Evolutionary conservation across 2,797 vertebrate genomes (phyloP).

Genomic region (Poecile montanus): DNA sequence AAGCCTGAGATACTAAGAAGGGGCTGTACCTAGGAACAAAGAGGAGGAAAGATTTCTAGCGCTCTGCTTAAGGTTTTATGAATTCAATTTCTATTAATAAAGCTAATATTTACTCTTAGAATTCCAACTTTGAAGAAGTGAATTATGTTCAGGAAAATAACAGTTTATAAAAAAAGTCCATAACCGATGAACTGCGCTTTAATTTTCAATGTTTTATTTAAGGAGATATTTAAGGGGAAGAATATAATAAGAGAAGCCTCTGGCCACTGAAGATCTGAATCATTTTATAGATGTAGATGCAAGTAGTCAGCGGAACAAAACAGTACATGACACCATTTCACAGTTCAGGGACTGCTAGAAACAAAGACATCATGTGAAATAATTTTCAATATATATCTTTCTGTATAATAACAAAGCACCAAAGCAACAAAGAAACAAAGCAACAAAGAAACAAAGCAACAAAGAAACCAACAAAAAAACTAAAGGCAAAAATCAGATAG

Average conservation of each 20-base stretch:
- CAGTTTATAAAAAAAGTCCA: neutral
- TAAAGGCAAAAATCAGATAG: neutral
- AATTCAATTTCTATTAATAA: neutral
- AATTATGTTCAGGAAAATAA: conserved; percentile 24
- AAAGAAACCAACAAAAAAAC: neutral
- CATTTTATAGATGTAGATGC: neutral
- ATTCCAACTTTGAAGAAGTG: neutral
- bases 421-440: neutral
- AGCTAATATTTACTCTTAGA: conserved; percentile 40
- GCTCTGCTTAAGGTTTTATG: neutral
- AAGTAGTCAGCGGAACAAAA: conserved; percentile 36
- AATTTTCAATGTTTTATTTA: conserved; percentile 12
- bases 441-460: neutral
- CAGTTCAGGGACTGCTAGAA: conserved; percentile 11
- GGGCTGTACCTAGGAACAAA: neutral
- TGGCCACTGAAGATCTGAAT: conserved; percentile 1
- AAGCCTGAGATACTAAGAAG: neutral
- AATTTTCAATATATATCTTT: neutral
- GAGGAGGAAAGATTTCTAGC: neutral
- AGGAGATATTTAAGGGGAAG: conserved; percentile 29
- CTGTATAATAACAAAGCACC: neutral
- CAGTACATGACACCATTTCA: conserved; percentile 21
- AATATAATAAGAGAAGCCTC: conserved; percentile 48
- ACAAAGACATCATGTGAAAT: conserved; percentile 19
- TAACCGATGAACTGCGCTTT: neutral